Conservation (phyloP, 2,113 vertebrate genomes). For the Lepidothrix coronata region DNA sequence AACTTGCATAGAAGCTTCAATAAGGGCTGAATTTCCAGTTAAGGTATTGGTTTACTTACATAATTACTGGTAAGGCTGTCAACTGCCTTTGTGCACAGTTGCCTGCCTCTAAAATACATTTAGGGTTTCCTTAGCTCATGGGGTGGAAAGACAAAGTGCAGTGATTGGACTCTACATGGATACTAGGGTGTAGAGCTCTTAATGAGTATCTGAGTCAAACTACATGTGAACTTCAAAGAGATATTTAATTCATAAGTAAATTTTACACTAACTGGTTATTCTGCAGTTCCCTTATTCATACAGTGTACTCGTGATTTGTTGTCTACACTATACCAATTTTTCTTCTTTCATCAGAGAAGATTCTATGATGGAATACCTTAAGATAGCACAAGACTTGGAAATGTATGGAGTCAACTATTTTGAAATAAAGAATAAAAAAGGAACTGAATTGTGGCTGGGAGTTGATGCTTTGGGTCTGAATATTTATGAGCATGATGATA, state of each 20-base stretch:
- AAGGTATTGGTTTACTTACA: not conserved
- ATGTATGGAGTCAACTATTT: slow-evolving; percentile 99
- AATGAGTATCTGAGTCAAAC: not conserved
- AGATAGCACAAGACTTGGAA: slow-evolving; percentile 96
- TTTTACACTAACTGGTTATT: not conserved
- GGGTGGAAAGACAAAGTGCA: not conserved
- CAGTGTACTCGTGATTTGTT: not conserved
- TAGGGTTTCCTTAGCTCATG: not conserved
- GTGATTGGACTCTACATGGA: not conserved
- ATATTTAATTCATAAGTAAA: not conserved
- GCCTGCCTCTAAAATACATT: not conserved
- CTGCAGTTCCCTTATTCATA: not conserved
- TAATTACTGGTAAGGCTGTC: not conserved
- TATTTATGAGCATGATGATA: slow-evolving; percentile 97
- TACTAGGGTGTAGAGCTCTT: not conserved
- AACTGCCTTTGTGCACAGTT: not conserved
- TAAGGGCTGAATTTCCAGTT: not conserved
- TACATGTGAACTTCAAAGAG: not conserved
- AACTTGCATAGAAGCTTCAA: not conserved
- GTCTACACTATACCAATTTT: not conserved
- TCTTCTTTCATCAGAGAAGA: slow-evolving; percentile 85
- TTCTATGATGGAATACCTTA: slow-evolving; percentile 98
- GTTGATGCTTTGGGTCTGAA: slow-evolving; percentile 96
- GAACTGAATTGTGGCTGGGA: slow-evolving; percentile 95
- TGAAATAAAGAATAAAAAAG: slow-evolving; percentile 99